Conservation (phyloP, 2,797 vertebrate species). For the Octomys mimax region DNA sequence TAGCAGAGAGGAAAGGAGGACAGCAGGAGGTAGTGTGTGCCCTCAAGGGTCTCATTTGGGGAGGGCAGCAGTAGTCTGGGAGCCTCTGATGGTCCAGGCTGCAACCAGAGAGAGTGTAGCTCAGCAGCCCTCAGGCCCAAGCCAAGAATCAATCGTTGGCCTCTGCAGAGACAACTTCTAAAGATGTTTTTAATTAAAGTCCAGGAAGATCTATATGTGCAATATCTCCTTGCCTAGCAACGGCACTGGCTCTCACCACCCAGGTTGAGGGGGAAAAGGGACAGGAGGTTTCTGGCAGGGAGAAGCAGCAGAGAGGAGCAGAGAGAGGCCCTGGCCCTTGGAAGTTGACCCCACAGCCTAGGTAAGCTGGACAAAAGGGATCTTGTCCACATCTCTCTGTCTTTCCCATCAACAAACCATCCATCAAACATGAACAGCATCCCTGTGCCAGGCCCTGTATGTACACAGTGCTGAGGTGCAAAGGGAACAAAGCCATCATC, state of each 20-base stretch:
- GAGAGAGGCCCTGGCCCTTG: background rate
- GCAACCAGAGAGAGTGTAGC: slow-evolving; percentile 66
- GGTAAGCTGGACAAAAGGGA: background rate
- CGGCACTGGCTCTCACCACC: slow-evolving; percentile 67
- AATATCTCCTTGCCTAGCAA: slow-evolving; percentile 85
- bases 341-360: background rate
- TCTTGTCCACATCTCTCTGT: background rate
- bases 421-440: background rate
- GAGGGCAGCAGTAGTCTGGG: background rate
- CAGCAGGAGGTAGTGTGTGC: background rate
- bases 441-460: background rate
- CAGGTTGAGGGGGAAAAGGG: slow-evolving; percentile 23
- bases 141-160: slow-evolving; percentile 82
- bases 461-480: background rate
- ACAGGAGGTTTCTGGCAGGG: slow-evolving; percentile 22
- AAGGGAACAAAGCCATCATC: background rate
- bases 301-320: background rate
- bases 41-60: slow-evolving; percentile 37
- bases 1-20: background rate
- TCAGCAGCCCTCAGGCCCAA: slow-evolving; percentile 81
- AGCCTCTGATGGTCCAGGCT: slow-evolving; percentile 24
- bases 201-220: slow-evolving; percentile 86
- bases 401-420: background rate
- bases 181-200: slow-evolving; percentile 88
- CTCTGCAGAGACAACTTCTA: slow-evolving; percentile 84